Evolutionary conservation across 1,140 invertebrate genomes (phyloP), one percentile per base, ranked within the genome.

Genomic region (Laodelphax striatellus): DNA sequence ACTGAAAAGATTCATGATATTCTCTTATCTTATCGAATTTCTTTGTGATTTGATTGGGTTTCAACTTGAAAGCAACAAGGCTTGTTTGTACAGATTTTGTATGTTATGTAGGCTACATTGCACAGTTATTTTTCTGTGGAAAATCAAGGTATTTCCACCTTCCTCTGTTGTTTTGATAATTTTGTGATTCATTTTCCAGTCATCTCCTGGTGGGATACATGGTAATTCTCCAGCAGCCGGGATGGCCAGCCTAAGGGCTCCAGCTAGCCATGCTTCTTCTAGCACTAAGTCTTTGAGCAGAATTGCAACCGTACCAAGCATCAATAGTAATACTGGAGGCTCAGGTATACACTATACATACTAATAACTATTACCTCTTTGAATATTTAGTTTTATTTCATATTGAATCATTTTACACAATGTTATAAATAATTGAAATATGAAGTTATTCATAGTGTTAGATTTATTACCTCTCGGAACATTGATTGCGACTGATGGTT

Each of bases 281-380:
- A 65, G 62, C 57, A 58, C 64, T 17, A 55, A 58, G 28, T 65
- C 64, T 8, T 24, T 65, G 14, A 57, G 56, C 46, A 50, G 64
- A 50, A 63, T 65, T 16, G 58, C 62, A 8, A 61, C 64, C 3
- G 64, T 54, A 3, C 64, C 64, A 14, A 58, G 22, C 14, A 24
- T 63, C 17, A 55, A 44, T 16, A 63, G 61, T 5, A 21, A 50
- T 41, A 58, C 56, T 5, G 34, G 31, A 16, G 31, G 58, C 4
- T 60, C 58, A 54, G 58, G 58, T 60, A 53, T 2, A 28, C 24
- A 28, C 24, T 28, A 4, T 28, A 4, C 24, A 28, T 28, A n/a
- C n/a, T n/a, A 21, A 21, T 21, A 17, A 54, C 5, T 17, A 14
- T 54, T 54, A 17, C 13, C 6, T 16, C 24, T 5, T 4, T 2